Conservation (phyloP, 1,140 invertebrate genomes). For the Bombus waltoni region DNA sequence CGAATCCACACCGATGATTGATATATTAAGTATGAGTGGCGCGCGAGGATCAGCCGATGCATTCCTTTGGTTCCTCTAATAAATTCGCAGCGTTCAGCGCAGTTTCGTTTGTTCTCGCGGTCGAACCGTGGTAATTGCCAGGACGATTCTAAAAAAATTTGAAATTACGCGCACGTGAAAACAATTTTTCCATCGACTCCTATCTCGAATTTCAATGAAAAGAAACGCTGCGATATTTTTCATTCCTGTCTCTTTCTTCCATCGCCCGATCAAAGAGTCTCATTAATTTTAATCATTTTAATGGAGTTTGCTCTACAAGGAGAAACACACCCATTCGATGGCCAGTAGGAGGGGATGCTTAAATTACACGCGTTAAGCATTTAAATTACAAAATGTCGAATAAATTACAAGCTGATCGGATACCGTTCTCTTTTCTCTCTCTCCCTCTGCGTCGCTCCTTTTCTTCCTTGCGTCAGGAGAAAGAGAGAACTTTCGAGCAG, state of each 20-base stretch:
- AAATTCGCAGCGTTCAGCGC: constrained; percentile 8
- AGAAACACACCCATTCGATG: neutral
- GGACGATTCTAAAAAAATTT: neutral
- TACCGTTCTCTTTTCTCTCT: neutral
- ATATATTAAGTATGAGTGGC: constrained; percentile 53
- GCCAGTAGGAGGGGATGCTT: neutral
- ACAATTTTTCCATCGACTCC: neutral
- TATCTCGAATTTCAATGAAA: neutral
- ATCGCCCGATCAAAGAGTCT: neutral
- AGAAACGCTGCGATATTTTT: neutral
- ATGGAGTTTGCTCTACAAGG: neutral
- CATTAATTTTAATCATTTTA: constrained; percentile 21
- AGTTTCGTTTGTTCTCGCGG: neutral
- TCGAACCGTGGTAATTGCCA: neutral
- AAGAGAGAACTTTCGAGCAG: constrained; percentile 6
- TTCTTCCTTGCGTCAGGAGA: neutral
- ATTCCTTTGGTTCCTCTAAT: constrained; percentile 22
- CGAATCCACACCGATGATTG: constrained; percentile 56
- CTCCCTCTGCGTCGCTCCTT: neutral
- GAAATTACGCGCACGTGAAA: constrained; percentile 1
- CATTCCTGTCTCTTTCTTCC: neutral
- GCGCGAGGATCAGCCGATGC: neutral
- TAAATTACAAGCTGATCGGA: constrained; percentile 26
- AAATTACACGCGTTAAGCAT: constrained; percentile 29
- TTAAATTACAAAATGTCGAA: constrained; percentile 44